Conservation (phyloP, 2,113 vertebrate genomes). For the Phocoena sinus region DNA sequence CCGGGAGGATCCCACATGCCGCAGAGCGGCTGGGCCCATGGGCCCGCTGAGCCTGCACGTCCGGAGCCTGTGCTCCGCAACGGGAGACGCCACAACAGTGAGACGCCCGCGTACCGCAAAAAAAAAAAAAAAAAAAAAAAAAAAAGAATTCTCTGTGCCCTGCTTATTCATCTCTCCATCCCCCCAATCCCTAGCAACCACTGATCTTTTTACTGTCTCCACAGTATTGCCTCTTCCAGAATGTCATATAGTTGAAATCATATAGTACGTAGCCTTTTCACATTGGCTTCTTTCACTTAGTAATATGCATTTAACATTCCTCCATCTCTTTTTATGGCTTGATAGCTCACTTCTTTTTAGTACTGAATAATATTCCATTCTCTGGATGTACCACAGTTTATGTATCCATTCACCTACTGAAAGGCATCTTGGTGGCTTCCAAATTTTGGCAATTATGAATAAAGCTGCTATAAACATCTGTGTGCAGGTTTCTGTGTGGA, state of each 20-base stretch:
- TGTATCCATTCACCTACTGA: background rate
- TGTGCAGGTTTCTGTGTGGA: background rate
- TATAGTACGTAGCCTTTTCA: background rate
- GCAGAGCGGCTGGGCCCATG: too few species aligned
- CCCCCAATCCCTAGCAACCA: background rate
- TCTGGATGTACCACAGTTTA: background rate
- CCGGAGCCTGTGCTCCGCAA: too few species aligned
- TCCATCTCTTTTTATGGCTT: background rate
- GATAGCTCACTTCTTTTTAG: background rate
- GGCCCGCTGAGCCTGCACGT: too few species aligned
- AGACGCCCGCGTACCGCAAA: too few species aligned
- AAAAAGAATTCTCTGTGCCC: background rate
- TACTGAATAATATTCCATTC: background rate
- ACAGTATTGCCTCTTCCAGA: background rate
- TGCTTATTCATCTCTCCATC: background rate
- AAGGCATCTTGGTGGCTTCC: background rate
- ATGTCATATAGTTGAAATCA: background rate
- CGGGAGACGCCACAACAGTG: too few species aligned
- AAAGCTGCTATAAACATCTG: background rate
- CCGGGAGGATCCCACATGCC: too few species aligned
- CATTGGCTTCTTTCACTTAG: background rate
- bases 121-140: too few species aligned
- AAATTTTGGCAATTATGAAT: background rate
- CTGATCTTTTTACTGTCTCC: background rate
- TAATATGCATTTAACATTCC: background rate